phyloP scores from a whole-genome alignment of 1,140 invertebrate genomes.

The Nasonia vitripennis region DNA sequence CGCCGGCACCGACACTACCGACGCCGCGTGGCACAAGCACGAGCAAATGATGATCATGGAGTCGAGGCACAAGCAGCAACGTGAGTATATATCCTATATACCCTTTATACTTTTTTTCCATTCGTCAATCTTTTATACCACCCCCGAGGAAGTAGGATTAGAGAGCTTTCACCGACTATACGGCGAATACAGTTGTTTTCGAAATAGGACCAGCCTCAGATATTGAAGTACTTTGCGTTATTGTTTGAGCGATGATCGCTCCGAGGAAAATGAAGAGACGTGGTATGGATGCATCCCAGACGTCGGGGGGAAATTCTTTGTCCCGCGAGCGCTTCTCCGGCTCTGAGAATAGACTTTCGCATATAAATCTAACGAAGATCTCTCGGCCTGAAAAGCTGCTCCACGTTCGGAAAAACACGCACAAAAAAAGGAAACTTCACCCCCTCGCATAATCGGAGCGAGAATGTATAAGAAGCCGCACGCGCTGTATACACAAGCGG shows the following conservation, averaged over 20 bases:
- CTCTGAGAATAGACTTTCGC: background rate
- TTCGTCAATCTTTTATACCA: background rate
- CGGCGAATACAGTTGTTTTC: no score
- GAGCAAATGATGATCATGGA: constrained; percentile 75
- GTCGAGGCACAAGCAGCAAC: constrained; percentile 73
- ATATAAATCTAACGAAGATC: background rate
- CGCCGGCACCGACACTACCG: constrained; percentile 71
- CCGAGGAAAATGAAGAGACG: background rate
- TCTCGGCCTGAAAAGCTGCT: background rate
- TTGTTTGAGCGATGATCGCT: background rate
- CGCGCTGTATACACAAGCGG: no score
- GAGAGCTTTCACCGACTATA: no score
- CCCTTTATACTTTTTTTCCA: background rate
- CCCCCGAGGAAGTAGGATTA: background rate
- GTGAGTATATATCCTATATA: no score
- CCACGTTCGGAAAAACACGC: background rate
- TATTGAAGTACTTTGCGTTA: background rate
- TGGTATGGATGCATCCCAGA: background rate
- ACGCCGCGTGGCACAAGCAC: constrained; percentile 73
- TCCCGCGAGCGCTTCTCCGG: background rate
- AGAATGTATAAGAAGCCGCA: background rate
- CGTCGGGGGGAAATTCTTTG: background rate
- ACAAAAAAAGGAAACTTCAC: background rate
- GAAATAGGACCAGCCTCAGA: no score
- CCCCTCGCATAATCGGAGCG: background rate